Conservation (phyloP, 2,888 invertebrate species). For the Epiblema foenella region DNA sequence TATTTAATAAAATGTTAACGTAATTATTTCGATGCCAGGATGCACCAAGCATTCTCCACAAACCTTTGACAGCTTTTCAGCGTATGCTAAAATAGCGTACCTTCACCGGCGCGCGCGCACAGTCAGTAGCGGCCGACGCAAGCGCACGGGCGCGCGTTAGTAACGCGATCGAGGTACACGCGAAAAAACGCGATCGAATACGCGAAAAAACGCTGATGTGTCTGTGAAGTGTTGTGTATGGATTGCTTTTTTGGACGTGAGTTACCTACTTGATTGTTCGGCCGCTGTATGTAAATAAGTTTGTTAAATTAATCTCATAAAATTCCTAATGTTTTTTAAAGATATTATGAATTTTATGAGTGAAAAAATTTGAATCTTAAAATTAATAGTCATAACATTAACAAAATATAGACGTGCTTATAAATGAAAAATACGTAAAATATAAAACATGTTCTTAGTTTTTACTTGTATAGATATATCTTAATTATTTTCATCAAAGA, state of each 20-base stretch:
- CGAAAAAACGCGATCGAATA: not conserved
- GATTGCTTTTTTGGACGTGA: conserved; percentile 76
- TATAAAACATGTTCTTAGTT: no score
- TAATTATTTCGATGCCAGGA: not conserved
- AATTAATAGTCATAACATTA: not conserved
- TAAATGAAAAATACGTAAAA: no score
- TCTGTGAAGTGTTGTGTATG: conserved; percentile 73
- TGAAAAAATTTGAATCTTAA: not conserved
- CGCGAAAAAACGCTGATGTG: conserved; percentile 13
- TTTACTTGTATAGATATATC: no score
- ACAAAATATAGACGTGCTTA: no score
- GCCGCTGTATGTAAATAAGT: conserved; percentile 63
- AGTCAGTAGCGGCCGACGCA: conserved; percentile 67
- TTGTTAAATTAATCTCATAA: not conserved
- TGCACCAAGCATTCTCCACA: not conserved
- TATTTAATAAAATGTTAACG: not conserved
- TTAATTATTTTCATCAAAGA: no score
- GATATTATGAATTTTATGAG: no score
- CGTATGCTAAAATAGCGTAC: conserved; percentile 60
- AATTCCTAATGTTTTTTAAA: no score
- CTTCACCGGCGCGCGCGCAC: conserved; percentile 77
- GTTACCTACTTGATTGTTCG: conserved; percentile 75
- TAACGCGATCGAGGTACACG: not conserved
- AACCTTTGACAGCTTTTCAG: conserved; percentile 9
- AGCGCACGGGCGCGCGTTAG: conserved; percentile 15